Conservation (phyloP, 2,888 invertebrate species). For the Apamea anceps region DNA sequence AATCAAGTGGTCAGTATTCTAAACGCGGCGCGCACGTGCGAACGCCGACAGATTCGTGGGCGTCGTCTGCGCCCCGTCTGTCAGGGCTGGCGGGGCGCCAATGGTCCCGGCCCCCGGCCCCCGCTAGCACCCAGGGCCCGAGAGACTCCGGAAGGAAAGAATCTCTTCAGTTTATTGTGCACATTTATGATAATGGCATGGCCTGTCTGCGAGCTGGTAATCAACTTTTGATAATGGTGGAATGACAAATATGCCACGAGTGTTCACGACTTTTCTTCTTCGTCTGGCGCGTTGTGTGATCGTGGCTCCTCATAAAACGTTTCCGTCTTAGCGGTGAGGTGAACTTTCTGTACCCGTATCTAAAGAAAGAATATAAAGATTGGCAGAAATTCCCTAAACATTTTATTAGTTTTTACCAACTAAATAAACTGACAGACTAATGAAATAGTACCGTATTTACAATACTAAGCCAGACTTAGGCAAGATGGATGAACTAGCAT, state of each 20-base stretch:
- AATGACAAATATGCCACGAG: constrained; percentile 4
- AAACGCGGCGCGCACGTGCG: constrained; percentile 42
- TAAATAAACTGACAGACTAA: not conserved
- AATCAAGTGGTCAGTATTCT: constrained; percentile 46
- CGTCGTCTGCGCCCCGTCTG: constrained; percentile 67
- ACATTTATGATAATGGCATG: constrained; percentile 57
- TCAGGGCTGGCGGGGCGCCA: constrained; percentile 60
- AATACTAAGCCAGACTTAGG: constrained; percentile 11
- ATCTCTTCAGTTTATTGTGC: constrained; percentile 61
- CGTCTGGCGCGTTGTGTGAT: not conserved
- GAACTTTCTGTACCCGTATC: not conserved
- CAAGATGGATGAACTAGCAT: constrained; percentile 45
- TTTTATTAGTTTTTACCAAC: not conserved
- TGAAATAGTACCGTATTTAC: constrained; percentile 21
- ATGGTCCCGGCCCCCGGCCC: constrained; percentile 3
- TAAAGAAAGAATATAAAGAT: not conserved
- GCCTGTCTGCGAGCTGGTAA: constrained; percentile 31
- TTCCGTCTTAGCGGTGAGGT: no score
- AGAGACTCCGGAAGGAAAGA: constrained; percentile 61
- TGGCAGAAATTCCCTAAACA: not conserved
- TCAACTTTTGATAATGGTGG: constrained; percentile 26
- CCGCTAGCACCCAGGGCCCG: constrained; percentile 1
- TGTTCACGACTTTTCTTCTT: not conserved
- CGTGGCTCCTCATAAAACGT: not conserved
- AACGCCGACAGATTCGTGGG: constrained; percentile 45